Percentiles rank a stretch among this genome's conserved stretches.
Evolutionary conservation across 2,113 vertebrate species (phyloP).

Genomic region (Hylia prasina): DNA sequence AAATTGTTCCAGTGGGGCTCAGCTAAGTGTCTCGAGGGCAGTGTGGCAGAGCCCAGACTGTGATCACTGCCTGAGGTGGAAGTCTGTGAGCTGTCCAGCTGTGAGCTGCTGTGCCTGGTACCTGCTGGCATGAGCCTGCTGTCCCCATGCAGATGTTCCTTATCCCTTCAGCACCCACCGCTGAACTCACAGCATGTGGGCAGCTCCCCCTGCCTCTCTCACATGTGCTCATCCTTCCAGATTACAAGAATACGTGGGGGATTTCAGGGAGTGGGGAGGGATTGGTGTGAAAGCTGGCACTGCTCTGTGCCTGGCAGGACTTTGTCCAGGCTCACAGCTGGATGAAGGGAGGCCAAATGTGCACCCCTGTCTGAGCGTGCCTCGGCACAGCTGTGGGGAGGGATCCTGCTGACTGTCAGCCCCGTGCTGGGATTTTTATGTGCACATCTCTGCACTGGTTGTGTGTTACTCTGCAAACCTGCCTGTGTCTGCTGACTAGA

Average conservation of each 20-base stretch:
- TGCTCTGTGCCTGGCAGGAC: not conserved
- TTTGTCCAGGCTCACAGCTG: not conserved
- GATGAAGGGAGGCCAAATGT: not conserved
- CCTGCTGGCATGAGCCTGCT: not conserved
- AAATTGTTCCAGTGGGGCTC: not conserved
- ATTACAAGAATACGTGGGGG: accelerated
- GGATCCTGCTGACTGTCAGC: not conserved
- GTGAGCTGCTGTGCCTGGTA: not conserved
- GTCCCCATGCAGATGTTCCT: not conserved
- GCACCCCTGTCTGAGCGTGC: not conserved
- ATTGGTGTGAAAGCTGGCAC: not conserved
- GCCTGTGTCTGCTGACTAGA: not conserved
- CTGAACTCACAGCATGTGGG: accelerated
- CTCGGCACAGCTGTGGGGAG: not conserved
- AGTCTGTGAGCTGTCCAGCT: not conserved
- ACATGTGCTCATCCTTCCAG: not conserved
- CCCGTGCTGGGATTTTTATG: not conserved
- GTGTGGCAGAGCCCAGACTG: not conserved
- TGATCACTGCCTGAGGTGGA: accelerated
- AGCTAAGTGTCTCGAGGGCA: not conserved
- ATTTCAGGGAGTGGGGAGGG: not conserved
- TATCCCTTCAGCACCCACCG: accelerated
- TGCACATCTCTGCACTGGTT: not conserved
- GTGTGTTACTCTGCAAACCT: not conserved
- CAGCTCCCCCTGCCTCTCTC: not conserved